These are phyloP conservation scores for Chelonia mydas DNA, from an alignment of 2,797 vertebrate species.

Conservation along the genomic window DNA sequence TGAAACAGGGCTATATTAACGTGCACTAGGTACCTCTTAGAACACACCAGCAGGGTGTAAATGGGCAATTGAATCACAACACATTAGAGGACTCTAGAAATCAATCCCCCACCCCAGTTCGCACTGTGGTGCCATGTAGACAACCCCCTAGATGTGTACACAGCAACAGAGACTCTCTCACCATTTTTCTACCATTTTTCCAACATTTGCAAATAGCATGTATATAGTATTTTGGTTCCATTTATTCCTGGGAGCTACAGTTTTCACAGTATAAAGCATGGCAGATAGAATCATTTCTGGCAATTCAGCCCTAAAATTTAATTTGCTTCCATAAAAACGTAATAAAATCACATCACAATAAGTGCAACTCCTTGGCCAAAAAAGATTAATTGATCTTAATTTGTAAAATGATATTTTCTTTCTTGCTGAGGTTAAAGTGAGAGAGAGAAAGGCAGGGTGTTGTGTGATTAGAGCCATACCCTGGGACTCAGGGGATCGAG, in stretches of 20 bases:
- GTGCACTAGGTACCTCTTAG: too few species aligned
- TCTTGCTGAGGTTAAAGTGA: neutral
- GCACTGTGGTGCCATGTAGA: too few species aligned
- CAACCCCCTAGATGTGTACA: too few species aligned
- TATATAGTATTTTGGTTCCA: neutral
- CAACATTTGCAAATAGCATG: too few species aligned
- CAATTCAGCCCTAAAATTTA: constrained; percentile 5
- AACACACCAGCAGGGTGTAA: too few species aligned
- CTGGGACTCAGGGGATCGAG: neutral
- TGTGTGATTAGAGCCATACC: neutral
- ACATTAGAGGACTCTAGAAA: too few species aligned
- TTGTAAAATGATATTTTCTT: neutral
- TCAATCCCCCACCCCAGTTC: too few species aligned
- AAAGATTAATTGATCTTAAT: neutral
- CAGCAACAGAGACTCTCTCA: too few species aligned
- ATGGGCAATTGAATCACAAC: too few species aligned
- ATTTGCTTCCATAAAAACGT: constrained; percentile 5
- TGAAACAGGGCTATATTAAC: too few species aligned
- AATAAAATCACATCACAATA: neutral
- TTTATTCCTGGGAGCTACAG: neutral
- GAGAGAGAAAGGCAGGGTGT: neutral
- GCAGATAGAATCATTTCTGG: constrained; percentile 19
- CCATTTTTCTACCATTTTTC: neutral
- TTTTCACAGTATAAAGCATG: neutral
- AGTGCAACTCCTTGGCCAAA: neutral